Percentiles rank a stretch among this genome's conserved stretches.
phyloP scores from a whole-genome alignment of 2,888 invertebrate genomes.

The Hipparchia sbordonii region DNA sequence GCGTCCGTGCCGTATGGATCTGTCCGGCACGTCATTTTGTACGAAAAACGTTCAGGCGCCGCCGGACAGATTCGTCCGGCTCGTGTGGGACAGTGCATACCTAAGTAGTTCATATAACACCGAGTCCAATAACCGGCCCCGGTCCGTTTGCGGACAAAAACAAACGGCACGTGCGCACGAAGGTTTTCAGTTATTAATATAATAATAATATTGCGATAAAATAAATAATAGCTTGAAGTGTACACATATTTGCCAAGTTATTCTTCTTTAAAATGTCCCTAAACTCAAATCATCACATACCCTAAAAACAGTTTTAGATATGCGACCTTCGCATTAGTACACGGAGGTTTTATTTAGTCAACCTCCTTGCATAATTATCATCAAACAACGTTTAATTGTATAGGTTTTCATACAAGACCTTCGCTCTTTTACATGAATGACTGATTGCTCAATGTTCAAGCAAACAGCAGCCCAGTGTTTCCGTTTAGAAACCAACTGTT shows the following conservation, averaged over 20 bases:
- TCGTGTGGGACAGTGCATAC: too few species aligned
- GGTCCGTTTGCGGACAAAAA: too few species aligned
- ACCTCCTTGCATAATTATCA: conserved; percentile 14
- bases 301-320: not conserved
- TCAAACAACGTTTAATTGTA: conserved; percentile 22
- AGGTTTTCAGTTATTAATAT: too few species aligned
- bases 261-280: not conserved
- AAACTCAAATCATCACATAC: not conserved
- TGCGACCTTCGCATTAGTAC: conserved; percentile 4
- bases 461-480: conserved; percentile 62
- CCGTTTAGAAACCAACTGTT: conserved; percentile 71
- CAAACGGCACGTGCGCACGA: too few species aligned
- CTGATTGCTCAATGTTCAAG: conserved; percentile 63
- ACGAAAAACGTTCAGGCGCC: too few species aligned
- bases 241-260: not conserved
- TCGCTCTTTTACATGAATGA: conserved; percentile 68
- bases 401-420: conserved; percentile 62
- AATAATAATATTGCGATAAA: too few species aligned
- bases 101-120: too few species aligned
- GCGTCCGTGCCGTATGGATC: too few species aligned
- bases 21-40: too few species aligned
- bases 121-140: too few species aligned
- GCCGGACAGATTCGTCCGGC: too few species aligned
- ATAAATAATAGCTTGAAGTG: too few species aligned
- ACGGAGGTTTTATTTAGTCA: conserved; percentile 14